Evolutionary conservation across 2,888 invertebrate species (phyloP), one percentile per base, ranked within the genome.

Genomic region (Chalcis sispes): DNA sequence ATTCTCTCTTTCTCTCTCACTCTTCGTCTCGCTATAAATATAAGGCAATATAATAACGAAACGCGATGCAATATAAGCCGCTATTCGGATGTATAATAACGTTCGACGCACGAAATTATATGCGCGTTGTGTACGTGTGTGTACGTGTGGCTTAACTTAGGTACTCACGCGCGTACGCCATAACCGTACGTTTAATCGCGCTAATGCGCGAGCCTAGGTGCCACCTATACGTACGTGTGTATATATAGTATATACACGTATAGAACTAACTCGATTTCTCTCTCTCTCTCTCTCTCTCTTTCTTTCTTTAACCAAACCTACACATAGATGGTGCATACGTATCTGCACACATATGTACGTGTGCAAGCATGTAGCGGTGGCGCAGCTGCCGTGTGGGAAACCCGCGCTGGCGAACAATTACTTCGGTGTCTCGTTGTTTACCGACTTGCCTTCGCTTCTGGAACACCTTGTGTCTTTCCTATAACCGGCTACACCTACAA

Each of bases 301-400:
- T 29, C 56, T 56, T 32, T 32, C 13, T 20, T 29, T 7, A 13
- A 13, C n/a, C n/a, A n/a, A n/a, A n/a, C n/a, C n/a, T n/a, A n/a
- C n/a, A n/a, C n/a, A n/a, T n/a, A n/a, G n/a, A n/a, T n/a, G n/a
- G n/a, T n/a, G n/a, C n/a, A n/a, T n/a, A n/a, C n/a, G n/a, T n/a
- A n/a, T n/a, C n/a, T n/a, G n/a, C n/a, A n/a, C n/a, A 48, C 67
- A 42, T 7, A 20, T 13, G 46, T 36, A 46, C n/a, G 20, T 27
- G 27, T 46, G 5, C 2, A 29, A 0, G 46, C 7, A 20, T 10
- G 50, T 36, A 18, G 8, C 36, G 25, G 23, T 20, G 25, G 23
- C 48, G 46, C 69, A 62, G 59, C 69, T 65, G 74, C 58, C 15
- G 69, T 71, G 69, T 72, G 67, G 77, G 75, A 71, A 75, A 58